Conservation (phyloP, 2,113 vertebrate genomes). For the Cacatua alba region DNA sequence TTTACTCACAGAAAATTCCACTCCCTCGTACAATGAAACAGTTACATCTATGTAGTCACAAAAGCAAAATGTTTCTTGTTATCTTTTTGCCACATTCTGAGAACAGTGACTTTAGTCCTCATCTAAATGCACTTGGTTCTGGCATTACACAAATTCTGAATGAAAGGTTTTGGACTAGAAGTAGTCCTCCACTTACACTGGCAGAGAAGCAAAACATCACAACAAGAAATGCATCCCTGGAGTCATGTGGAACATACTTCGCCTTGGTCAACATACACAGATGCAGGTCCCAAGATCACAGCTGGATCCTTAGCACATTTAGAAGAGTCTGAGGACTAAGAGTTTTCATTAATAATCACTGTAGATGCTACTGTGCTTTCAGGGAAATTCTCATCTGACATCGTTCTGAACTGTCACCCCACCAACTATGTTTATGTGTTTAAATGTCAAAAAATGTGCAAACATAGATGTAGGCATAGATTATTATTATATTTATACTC, state of each 20-base stretch:
- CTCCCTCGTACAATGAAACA: not conserved
- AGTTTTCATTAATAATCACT: not conserved
- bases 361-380: not conserved
- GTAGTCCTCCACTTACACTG: not conserved
- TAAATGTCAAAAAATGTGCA: not conserved
- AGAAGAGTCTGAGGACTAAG: not conserved
- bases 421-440: not conserved
- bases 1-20: not conserved
- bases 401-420: not conserved
- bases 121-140: not conserved
- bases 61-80: not conserved
- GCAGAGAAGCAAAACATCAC: not conserved
- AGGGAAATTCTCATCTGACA: not conserved
- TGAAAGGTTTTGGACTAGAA: not conserved
- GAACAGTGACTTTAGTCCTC: not conserved
- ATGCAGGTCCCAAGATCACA: not conserved
- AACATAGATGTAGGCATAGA: not conserved
- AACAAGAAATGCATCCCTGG: not conserved
- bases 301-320: not conserved
- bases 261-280: not conserved
- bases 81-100: not conserved
- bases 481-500: slow-evolving; percentile 66
- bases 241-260: not conserved
- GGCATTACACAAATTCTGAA: not conserved
- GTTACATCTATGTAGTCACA: not conserved